Percentiles rank a stretch among this genome's conserved stretches.
These are phyloP conservation scores for Loxodonta africana DNA, from an alignment of 2,113 vertebrate genomes.

Conservation along the genomic window DNA sequence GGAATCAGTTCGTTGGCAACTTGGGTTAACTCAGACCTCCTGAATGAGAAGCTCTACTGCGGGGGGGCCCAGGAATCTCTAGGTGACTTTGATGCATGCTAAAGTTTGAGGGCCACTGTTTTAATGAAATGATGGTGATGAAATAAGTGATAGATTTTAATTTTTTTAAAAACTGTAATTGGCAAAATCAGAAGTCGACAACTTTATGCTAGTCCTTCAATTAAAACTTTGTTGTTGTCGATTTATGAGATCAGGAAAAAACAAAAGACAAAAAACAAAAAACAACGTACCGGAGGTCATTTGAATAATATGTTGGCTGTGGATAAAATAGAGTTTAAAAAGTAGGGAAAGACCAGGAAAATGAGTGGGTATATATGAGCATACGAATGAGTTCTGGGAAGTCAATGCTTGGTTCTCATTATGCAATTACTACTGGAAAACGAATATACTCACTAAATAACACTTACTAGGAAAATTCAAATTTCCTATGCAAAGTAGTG, in stretches of 20 bases:
- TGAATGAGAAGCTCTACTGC: background rate
- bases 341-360: constrained; percentile 62
- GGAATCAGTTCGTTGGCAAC: too few relatives aligned
- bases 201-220: constrained; percentile 1
- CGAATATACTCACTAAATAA: constrained; percentile 75
- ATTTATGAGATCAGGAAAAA: constrained; percentile 66
- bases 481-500: constrained; percentile 68
- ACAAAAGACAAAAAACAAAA: background rate
- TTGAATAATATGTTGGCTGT: constrained; percentile 61
- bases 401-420: constrained; percentile 65
- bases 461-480: constrained; percentile 68
- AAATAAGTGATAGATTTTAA: constrained; percentile 46
- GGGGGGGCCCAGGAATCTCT: background rate
- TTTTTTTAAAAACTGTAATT: constrained; percentile 20
- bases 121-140: constrained; percentile 15
- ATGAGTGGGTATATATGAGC: constrained; percentile 33
- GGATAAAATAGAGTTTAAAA: constrained; percentile 69
- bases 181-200: constrained; percentile 56
- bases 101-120: background rate
- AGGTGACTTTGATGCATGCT: background rate
- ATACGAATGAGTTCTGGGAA: constrained; percentile 65
- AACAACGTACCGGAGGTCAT: constrained; percentile 31
- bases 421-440: constrained; percentile 74
- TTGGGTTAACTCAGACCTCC: background rate
- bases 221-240: constrained; percentile 56